Evolutionary conservation across 2,888 invertebrate species (phyloP).

Genomic region (Chrysolina oricalcia): DNA sequence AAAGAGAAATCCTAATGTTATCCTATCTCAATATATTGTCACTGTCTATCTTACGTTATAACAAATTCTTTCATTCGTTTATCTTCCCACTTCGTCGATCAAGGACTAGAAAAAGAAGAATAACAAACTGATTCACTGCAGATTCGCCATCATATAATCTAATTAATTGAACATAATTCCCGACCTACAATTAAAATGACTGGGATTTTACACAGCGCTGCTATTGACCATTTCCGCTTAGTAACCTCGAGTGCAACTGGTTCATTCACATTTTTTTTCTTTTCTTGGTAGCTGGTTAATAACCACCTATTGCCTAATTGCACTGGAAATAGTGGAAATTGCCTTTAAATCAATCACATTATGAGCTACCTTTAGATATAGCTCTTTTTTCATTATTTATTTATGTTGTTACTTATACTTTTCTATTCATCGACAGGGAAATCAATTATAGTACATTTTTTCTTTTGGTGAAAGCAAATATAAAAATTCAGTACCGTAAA

Average conservation of each 20-base stretch:
- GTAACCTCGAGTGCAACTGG: constrained; percentile 23
- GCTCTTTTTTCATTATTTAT: too few species aligned
- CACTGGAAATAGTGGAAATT: background rate
- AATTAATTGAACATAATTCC: constrained; percentile 1
- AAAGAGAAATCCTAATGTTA: too few species aligned
- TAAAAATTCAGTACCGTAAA: too few species aligned
- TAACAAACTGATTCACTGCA: constrained; percentile 15
- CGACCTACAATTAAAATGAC: constrained; percentile 28
- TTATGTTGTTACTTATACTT: too few species aligned
- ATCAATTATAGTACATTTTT: too few species aligned
- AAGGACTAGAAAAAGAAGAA: background rate
- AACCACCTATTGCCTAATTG: background rate
- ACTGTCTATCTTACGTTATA: background rate
- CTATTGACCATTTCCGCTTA: constrained; percentile 33
- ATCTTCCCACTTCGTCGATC: background rate
- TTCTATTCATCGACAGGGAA: too few species aligned
- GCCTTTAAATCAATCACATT: too few species aligned
- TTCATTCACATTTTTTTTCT: constrained; percentile 9
- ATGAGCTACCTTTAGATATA: too few species aligned
- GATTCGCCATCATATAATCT: constrained; percentile 20
- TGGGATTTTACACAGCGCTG: constrained; percentile 20
- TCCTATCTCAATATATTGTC: too few species aligned
- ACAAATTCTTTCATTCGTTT: background rate
- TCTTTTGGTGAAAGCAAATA: too few species aligned
- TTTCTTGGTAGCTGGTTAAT: background rate